Percentiles rank a stretch among this genome's conserved stretches.
phyloP scores from a whole-genome alignment of 2,113 vertebrate genomes.

The Raja brachyura region DNA sequence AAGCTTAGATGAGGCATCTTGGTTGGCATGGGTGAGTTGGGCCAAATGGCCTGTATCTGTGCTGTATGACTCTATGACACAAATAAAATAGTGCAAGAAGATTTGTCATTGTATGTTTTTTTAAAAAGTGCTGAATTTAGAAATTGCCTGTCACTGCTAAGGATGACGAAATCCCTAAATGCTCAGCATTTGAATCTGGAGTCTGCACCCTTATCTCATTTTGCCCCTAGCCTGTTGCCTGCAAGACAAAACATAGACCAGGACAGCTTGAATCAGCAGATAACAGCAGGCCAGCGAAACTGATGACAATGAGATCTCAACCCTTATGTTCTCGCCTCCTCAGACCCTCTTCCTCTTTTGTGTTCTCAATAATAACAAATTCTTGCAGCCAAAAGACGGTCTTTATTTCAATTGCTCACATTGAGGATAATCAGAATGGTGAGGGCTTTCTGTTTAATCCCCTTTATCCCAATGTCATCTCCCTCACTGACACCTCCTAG shows the following conservation, averaged over 20 bases:
- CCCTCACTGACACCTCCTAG: not conserved
- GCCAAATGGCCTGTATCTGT: too few relatives aligned
- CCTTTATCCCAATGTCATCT: not conserved
- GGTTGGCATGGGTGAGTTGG: too few relatives aligned
- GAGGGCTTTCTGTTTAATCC: constrained; percentile 10
- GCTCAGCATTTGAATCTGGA: not conserved
- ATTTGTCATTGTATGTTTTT: not conserved
- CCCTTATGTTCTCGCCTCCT: not conserved
- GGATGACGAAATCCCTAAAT: not conserved
- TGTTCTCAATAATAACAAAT: not conserved
- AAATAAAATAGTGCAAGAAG: not conserved
- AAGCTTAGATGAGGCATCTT: too few relatives aligned
- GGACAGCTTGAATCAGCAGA: not conserved
- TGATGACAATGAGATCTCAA: not conserved
- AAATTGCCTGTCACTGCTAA: not conserved
- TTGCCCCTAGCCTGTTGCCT: not conserved
- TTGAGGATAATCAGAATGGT: not conserved
- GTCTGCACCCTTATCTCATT: not conserved
- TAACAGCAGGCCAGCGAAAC: not conserved
- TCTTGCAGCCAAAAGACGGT: not conserved
- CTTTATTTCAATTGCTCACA: not conserved
- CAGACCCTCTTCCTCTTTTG: not conserved
- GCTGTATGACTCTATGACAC: not conserved
- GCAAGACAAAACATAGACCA: not conserved
- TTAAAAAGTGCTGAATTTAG: not conserved